Evolutionary conservation across 1,140 invertebrate genomes (phyloP).

Genomic region (Drosophila lacertosa): DNA sequence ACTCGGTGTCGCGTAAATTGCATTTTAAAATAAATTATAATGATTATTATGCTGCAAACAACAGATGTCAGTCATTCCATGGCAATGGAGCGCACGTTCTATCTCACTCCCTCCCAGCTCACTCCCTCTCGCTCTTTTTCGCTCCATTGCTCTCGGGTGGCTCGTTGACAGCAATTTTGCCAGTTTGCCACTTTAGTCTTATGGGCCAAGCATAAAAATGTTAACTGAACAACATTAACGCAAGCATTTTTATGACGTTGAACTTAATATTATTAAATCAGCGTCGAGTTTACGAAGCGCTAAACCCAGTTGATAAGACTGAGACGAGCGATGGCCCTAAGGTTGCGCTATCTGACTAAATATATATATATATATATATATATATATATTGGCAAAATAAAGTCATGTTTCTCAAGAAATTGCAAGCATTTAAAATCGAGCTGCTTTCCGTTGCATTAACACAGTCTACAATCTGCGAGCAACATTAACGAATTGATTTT

Average conservation of each 20-base stretch:
- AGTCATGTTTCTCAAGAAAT: too few species aligned
- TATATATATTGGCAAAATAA: too few species aligned
- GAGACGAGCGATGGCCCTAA: too few species aligned
- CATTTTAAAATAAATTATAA: slow-evolving; percentile 83
- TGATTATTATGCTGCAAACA: slow-evolving; percentile 80
- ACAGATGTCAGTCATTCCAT: slow-evolving; percentile 75
- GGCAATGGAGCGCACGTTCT: slow-evolving; percentile 22
- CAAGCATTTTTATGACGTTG: slow-evolving; percentile 74
- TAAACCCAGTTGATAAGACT: slow-evolving; percentile 31
- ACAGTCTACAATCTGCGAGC: too few species aligned
- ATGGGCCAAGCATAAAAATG: slow-evolving; percentile 74
- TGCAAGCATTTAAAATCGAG: too few species aligned
- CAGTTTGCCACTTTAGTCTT: slow-evolving; percentile 72
- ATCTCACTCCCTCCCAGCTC: slow-evolving; percentile 1
- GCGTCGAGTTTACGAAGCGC: slow-evolving; percentile 67
- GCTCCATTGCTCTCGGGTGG: neutral
- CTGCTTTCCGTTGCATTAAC: too few species aligned
- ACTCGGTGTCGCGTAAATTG: slow-evolving; percentile 63
- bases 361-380: neutral
- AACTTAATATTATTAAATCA: slow-evolving; percentile 81
- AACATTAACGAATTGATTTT: too few species aligned
- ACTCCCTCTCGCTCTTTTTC: neutral
- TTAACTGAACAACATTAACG: slow-evolving; percentile 80
- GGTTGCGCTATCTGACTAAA: neutral
- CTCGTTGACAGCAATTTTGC: slow-evolving; percentile 47